Percentiles rank a stretch among this genome's conserved stretches.
These are phyloP conservation scores for Nanger granti DNA, from an alignment of 2,113 vertebrate genomes.

Conservation along the genomic window DNA sequence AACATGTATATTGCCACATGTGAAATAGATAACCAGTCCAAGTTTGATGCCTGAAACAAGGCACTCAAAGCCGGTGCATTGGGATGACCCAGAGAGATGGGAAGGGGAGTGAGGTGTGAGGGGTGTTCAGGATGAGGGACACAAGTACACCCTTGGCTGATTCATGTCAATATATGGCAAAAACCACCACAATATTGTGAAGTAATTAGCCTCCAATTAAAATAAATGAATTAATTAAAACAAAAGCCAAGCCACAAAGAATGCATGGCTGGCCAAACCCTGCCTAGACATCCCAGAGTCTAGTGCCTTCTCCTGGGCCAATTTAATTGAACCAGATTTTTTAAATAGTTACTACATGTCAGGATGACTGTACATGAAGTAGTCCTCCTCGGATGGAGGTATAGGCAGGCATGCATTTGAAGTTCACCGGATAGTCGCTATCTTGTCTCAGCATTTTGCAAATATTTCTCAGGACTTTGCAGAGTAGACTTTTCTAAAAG, in stretches of 20 bases:
- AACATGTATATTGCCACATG: neutral
- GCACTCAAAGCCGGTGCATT: neutral
- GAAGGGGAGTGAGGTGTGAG: rapidly evolving
- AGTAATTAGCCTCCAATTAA: neutral
- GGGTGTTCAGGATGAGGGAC: rapidly evolving
- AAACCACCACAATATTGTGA: neutral
- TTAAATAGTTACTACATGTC: neutral
- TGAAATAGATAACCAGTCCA: neutral
- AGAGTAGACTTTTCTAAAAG: neutral
- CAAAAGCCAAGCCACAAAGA: neutral
- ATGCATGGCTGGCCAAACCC: neutral
- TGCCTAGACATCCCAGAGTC: neutral
- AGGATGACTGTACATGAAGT: neutral
- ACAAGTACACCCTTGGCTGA: neutral
- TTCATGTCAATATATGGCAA: neutral
- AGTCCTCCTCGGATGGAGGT: neutral
- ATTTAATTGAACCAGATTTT: neutral
- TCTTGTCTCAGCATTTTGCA: neutral
- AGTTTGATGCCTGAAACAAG: neutral
- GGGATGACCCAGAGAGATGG: neutral
- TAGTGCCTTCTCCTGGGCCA: neutral
- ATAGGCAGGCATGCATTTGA: rapidly evolving
- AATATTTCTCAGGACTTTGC: neutral
- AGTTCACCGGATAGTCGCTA: neutral
- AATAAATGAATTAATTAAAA: neutral